A percentile compares a stretch with the other conserved stretches of the same genome.
Evolutionary conservation across 2,113 vertebrate species (phyloP).

Genomic region (Neodon shergylaensis): DNA sequence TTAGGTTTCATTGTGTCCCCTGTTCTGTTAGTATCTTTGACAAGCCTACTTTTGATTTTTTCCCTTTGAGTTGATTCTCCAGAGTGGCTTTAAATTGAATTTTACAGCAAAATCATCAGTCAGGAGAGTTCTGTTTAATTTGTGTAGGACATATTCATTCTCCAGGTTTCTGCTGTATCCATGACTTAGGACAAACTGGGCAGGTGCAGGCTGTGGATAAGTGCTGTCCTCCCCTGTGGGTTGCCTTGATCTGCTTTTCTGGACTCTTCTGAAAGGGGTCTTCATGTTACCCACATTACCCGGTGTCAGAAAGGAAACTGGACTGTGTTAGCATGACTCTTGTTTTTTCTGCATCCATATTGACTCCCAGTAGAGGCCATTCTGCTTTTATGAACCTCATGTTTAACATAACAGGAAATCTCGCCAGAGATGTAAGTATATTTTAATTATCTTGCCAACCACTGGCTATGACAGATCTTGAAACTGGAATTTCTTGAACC

Average conservation of each 20-base stretch:
- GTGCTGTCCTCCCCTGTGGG: not conserved
- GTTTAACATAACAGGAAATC: constrained; percentile 17
- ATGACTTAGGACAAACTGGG: not conserved
- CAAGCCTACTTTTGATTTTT: constrained; percentile 35
- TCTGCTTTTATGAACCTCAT: constrained; percentile 16
- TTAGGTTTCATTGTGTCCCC: constrained; percentile 37
- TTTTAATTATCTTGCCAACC: not conserved
- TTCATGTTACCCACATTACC: not conserved
- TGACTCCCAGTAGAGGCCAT: not conserved
- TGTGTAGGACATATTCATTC: not conserved
- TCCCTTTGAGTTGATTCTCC: constrained; percentile 13
- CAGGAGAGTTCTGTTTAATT: not conserved
- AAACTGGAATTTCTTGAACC: constrained; percentile 32
- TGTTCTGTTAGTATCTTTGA: constrained; percentile 51
- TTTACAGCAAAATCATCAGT: not conserved
- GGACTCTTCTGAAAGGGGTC: not conserved
- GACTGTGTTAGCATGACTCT: not conserved
- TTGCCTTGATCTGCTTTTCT: not conserved
- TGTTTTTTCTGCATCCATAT: not conserved
- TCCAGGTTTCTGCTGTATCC: not conserved
- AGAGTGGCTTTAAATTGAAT: not conserved
- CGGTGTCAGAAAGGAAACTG: not conserved
- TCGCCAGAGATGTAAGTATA: not conserved
- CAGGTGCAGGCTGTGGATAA: not conserved
- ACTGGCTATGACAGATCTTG: not conserved